Base-by-base conservation (phyloP, 2,888 invertebrate species). In the Ellobium chinense region DNA sequence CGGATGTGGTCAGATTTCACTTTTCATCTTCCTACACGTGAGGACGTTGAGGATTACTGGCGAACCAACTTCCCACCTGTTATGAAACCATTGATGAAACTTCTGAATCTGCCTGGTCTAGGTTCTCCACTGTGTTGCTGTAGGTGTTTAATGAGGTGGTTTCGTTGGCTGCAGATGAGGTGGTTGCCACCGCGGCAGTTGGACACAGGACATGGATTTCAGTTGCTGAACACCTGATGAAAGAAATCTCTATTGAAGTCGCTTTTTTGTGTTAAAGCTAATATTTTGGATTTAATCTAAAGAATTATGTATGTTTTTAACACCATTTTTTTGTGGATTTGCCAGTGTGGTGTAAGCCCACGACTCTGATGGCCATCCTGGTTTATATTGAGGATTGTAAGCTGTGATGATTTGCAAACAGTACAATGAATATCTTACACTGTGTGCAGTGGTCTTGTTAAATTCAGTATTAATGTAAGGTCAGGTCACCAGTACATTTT, bases 171-270 rank as follows among this genome's bases (percentile, higher is more conserved):
- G 80, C 86, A 89, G 68, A 89, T 92, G 90, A 82, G 83, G 9
- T 90, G 91, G 88, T 82, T 92, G 18, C 92, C 92, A 4, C 92
- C 93, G 12, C 85, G 87, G 60, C 89, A 91, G 72, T 80, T 90
- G 1, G 91, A 92, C 79, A 92, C 92, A 2, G 91, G 91, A 1
- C 93, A 93, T 85, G 92, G 93, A 0, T 92, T 92, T 77, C 90
- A 90, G 75, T 85, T 93, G 37, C 85, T 92, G 7, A 84, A 89
- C 36, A 87, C 89, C 24, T 90, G 82, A 56, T 12, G n/a, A n/a
- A n/a, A n/a, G n/a, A n/a, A n/a, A n/a, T n/a, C n/a, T n/a, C n/a
- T n/a, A n/a, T n/a, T n/a, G n/a, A n/a, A n/a, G n/a, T n/a, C n/a
- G n/a, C n/a, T n/a, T n/a, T n/a, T n/a, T n/a, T n/a, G n/a, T n/a